Conservation (phyloP, 1,140 invertebrate species). For the Vanessa atalanta region DNA sequence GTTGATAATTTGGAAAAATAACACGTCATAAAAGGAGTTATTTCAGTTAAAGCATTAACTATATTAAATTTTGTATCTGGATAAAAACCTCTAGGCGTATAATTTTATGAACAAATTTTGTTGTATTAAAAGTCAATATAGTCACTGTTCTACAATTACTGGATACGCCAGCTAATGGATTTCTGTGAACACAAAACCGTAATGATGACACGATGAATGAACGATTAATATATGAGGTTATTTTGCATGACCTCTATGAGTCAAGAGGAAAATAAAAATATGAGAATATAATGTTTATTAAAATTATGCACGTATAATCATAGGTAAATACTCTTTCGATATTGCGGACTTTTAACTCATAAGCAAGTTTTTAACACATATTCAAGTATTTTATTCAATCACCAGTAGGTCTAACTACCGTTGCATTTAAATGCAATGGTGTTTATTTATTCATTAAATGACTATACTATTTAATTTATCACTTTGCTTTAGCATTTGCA, state of each 20-base stretch:
- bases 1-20: no score
- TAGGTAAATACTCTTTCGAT: neutral
- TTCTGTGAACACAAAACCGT: slow-evolving; percentile 28
- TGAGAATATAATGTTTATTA: neutral
- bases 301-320: neutral
- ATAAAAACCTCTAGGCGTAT: neutral
- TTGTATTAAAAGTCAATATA: neutral
- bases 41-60: no score
- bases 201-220: slow-evolving; percentile 11
- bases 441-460: slow-evolving; percentile 26
- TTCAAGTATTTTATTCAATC: neutral
- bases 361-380: no score
- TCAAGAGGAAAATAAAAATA: neutral
- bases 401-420: neutral
- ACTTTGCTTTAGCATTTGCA: slow-evolving; percentile 32
- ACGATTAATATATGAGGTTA: slow-evolving; percentile 21
- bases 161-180: slow-evolving; percentile 26
- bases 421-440: slow-evolving; percentile 15
- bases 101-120: neutral
- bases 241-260: slow-evolving; percentile 21
- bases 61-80: neutral
- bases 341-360: neutral
- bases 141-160: slow-evolving; percentile 24
- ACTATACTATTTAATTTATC: slow-evolving; percentile 21
- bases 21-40: no score